Evolutionary conservation across 2,888 invertebrate genomes (phyloP), one percentile per base, ranked within the genome.

Genomic region (Halictus ligatus): DNA sequence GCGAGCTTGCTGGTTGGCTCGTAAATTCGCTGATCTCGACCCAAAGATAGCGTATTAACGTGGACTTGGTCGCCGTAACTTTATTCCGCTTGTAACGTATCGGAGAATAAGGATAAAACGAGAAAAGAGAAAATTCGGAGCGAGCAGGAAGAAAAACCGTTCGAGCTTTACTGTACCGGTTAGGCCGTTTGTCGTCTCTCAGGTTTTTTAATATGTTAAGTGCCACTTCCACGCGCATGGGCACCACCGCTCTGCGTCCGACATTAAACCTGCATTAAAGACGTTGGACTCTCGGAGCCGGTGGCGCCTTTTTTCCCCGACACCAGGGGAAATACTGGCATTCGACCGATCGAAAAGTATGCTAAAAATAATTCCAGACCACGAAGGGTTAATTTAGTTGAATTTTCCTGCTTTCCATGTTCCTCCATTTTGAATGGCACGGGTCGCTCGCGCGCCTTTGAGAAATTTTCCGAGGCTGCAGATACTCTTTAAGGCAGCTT

Each of bases 211-310:
- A 64, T 64, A 67, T 35, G 67, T 67, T 67, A 67, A 67, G 35
- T 67, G 29, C 35, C 67, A 21, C 35, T 35, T 35, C 15, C 2
- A 29, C 64, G 67, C 35, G 67, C 15, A 67, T 18, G 35, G 67
- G 29, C 0, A 15, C 15, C 7, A 64, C 64, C 64, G 29, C 64
- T 64, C 29, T 15, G 64, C 15, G 29, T 29, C 7, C 29, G 29
- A 64, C 64, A 64, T 64, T 64, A 64, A 64, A 64, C 60, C 29
- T 64, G 60, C 60, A 60, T 25, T 60, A 60, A 60, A 60, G 25
- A 25, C 60, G 25, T 60, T 60, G 25, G 25, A 60, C 4, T 25
- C 6, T 25, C 15, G 25, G 60, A 60, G 13, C 13, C 25, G 8
- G 12, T 12, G n/a, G 58, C 58, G 10, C 0, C 10, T n/a, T 60